Conservation (phyloP, 2,113 vertebrate species). For the Sinocyclocheilus rhinocerous region DNA sequence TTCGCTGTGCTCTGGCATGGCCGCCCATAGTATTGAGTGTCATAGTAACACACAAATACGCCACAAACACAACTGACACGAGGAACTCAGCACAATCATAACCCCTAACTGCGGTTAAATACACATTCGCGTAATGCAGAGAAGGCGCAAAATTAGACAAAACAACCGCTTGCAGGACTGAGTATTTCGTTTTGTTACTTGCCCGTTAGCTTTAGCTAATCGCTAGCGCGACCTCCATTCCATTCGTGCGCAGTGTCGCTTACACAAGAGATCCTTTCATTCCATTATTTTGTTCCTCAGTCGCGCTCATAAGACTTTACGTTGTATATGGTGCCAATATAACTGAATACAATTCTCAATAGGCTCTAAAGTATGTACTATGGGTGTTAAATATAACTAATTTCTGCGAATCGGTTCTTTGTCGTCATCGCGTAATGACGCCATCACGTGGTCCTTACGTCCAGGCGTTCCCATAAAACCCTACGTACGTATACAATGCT, state of each 20-base stretch:
- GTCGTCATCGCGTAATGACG: neutral
- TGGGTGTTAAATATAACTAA: neutral
- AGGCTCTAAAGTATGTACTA: neutral
- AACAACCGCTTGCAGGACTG: neutral
- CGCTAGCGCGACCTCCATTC: conserved; percentile 37
- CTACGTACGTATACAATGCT: neutral
- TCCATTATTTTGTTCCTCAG: neutral
- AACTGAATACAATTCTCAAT: neutral
- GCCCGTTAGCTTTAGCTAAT: conserved; percentile 31
- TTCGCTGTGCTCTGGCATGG: neutral
- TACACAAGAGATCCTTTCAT: neutral
- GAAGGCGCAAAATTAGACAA: neutral
- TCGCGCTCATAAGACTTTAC: neutral
- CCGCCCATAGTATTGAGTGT: neutral
- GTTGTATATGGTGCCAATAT: neutral
- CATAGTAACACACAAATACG: neutral
- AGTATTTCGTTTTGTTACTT: neutral
- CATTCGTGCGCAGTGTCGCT: neutral
- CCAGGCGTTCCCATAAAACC: neutral
- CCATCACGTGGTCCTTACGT: neutral
- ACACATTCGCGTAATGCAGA: neutral
- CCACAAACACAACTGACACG: neutral
- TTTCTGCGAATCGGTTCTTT: neutral
- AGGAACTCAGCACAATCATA: neutral
- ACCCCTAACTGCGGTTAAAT: neutral